phyloP scores from a whole-genome alignment of 2,888 invertebrate genomes.

The Drosophila monieri region DNA sequence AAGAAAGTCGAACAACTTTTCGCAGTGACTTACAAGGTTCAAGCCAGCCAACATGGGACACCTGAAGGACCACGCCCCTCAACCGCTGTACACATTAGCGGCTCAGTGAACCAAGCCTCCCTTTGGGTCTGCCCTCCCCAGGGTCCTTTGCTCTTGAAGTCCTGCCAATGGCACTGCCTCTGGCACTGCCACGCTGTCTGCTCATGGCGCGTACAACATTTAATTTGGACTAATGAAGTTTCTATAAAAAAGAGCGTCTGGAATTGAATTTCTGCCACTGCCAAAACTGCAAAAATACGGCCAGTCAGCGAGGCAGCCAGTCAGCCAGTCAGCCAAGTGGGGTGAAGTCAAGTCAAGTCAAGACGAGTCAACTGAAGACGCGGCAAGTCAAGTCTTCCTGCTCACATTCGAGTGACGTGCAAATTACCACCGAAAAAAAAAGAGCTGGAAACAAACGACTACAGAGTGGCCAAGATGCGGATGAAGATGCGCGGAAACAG shows the following conservation, averaged over 20 bases:
- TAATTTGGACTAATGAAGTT: conserved; percentile 75
- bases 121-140: neutral
- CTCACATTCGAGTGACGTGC: conserved; percentile 69
- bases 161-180: conserved; percentile 20
- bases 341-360: conserved; percentile 36
- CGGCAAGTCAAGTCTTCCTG: conserved; percentile 56
- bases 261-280: conserved; percentile 48
- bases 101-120: conserved; percentile 18
- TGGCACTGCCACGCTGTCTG: conserved; percentile 71
- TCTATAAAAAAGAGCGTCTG: conserved; percentile 54
- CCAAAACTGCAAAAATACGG: conserved; percentile 30
- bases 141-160: conserved; percentile 10
- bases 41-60: conserved; percentile 11
- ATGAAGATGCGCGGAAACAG: conserved; percentile 24
- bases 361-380: conserved; percentile 27
- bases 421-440: conserved; percentile 56
- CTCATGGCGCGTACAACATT: conserved; percentile 67
- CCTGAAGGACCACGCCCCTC: conserved; percentile 7
- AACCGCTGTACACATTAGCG: conserved; percentile 20
- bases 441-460: conserved; percentile 5
- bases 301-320: conserved; percentile 3
- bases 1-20: conserved; percentile 28
- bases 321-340: conserved; percentile 40
- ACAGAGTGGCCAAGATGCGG: conserved; percentile 13
- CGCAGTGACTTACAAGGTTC: conserved; percentile 1